A percentile compares a stretch with the other conserved stretches of the same genome.
These are phyloP conservation scores for Tragulus kanchil DNA, from an alignment of 2,113 vertebrate species.

Conservation along the genomic window DNA sequence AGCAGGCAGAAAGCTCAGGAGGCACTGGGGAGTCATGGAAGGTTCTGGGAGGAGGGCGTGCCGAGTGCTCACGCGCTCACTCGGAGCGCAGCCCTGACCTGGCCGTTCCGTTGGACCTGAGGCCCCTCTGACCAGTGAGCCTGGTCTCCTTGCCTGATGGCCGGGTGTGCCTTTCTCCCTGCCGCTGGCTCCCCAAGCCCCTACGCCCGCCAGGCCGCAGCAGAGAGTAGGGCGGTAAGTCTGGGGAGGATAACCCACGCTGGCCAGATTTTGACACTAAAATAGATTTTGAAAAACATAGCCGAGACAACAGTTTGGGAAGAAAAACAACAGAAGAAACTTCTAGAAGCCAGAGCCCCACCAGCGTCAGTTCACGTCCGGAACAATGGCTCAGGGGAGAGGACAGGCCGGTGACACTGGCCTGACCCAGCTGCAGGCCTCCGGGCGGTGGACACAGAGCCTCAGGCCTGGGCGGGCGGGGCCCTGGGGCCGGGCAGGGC, in stretches of 20 bases:
- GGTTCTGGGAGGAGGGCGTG: no score
- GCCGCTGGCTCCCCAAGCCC: fast-evolving
- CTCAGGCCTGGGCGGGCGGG: not conserved
- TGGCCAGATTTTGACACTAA: not conserved
- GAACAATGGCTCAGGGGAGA: not conserved
- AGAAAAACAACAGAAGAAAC: constrained; percentile 2
- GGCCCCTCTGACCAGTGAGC: not conserved
- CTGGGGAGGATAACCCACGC: not conserved
- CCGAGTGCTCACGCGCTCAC: no score
- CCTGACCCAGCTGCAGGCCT: not conserved
- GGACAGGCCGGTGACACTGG: fast-evolving
- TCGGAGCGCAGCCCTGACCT: fast-evolving
- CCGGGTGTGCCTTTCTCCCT: not conserved
- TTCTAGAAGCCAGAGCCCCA: not conserved
- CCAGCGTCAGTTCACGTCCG: not conserved
- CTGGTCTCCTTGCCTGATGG: not conserved
- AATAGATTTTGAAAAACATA: constrained; percentile 5
- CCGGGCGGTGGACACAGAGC: fast-evolving
- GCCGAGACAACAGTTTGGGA: not conserved
- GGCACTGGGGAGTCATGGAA: not conserved
- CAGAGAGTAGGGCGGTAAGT: not conserved
- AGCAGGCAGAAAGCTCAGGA: not conserved
- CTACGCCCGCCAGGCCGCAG: fast-evolving
- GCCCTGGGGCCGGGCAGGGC: not conserved
- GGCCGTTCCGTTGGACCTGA: not conserved